A percentile compares a stretch with the other conserved stretches of the same genome.
Evolutionary conservation across 2,797 vertebrate genomes (phyloP).

Genomic region (Phyllotis vaccarum): DNA sequence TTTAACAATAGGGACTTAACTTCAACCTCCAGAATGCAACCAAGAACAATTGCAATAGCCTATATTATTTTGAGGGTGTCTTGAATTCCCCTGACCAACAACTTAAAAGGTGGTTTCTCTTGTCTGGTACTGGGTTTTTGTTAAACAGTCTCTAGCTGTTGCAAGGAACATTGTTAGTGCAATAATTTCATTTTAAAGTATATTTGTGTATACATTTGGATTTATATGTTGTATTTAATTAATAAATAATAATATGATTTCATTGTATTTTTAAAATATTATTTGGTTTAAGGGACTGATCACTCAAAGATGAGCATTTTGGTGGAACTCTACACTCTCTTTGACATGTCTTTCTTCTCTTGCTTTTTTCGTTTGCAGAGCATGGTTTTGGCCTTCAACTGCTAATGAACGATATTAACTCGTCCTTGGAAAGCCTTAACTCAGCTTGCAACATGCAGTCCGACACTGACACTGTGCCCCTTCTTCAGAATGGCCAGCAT

Average conservation of each 20-base stretch:
- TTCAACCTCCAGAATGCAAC: too few relatives aligned
- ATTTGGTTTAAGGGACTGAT: not conserved
- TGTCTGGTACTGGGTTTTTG: not conserved
- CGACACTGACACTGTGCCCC: conserved; percentile 91
- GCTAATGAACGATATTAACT: conserved; percentile 96
- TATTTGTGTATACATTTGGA: not conserved
- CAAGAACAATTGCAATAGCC: not conserved
- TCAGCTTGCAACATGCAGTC: conserved; percentile 91
- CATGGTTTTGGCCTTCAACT: conserved; percentile 95
- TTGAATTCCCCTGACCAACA: not conserved
- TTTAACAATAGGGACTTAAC: not conserved
- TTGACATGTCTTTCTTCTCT: not conserved
- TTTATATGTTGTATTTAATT: not conserved
- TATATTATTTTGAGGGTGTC: not conserved
- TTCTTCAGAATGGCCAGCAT: conserved; percentile 93
- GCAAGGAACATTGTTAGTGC: not conserved
- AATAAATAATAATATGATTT: not conserved
- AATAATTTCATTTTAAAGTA: not conserved
- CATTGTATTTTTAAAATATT: accelerated
- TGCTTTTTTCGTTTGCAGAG: conserved; percentile 87
- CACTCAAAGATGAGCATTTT: accelerated
- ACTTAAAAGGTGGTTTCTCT: not conserved
- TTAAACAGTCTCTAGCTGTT: not conserved
- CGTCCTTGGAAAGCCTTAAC: conserved; percentile 94
- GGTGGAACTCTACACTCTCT: accelerated